phyloP scores from a whole-genome alignment of 2,113 vertebrate genomes.

The Nematolebias whitei region DNA sequence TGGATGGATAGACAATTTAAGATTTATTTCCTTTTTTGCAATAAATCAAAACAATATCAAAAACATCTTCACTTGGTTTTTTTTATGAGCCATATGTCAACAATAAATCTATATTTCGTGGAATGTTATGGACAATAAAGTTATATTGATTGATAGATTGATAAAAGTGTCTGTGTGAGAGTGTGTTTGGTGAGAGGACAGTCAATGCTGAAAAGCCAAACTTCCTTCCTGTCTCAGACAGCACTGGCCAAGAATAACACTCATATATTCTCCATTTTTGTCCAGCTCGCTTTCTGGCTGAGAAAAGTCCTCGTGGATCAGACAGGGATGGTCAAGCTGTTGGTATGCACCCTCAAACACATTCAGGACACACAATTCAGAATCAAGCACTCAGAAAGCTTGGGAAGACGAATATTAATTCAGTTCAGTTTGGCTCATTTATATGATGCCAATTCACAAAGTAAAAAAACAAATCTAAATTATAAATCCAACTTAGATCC shows the following conservation, averaged over 20 bases:
- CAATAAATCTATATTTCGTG: no score
- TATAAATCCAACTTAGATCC: no score
- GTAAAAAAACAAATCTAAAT: no score
- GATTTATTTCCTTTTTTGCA: neutral
- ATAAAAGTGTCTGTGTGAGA: neutral
- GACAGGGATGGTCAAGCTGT: constrained; percentile 12
- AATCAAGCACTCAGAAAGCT: constrained; percentile 9
- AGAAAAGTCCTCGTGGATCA: constrained; percentile 23
- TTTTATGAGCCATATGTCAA: no score
- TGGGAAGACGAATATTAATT: neutral
- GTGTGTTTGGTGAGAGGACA: constrained; percentile 39
- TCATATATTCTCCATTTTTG: constrained; percentile 27
- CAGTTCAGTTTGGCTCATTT: neutral
- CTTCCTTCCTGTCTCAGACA: constrained; percentile 71
- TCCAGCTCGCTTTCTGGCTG: constrained; percentile 9
- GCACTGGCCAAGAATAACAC: constrained; percentile 59
- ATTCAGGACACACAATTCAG: constrained; percentile 20
- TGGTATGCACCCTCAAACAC: constrained; percentile 15
- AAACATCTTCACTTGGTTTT: no score
- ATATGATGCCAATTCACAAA: no score
- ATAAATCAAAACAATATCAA: neutral
- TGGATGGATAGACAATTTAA: no score
- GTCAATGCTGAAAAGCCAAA: constrained; percentile 49
- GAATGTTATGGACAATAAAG: no score
- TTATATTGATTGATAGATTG: no score